Evolutionary conservation across 1,140 invertebrate species (phyloP).

Genomic region (Elysia chlorotica): DNA sequence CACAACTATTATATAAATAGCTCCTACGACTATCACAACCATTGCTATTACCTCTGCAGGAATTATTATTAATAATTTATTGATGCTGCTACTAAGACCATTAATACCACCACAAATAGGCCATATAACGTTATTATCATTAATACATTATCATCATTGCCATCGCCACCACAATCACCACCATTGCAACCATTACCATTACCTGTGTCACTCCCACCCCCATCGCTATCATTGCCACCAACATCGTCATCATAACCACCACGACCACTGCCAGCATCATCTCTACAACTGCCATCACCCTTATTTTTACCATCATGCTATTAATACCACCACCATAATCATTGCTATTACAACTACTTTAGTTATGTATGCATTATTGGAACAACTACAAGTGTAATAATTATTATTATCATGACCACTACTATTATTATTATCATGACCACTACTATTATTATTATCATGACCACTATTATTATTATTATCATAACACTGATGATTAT

Average conservation of each 20-base stretch:
- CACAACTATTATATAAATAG: too few relatives aligned
- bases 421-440: too few relatives aligned
- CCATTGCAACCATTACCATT: neutral
- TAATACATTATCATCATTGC: too few relatives aligned
- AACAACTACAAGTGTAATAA: too few relatives aligned
- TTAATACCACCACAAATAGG: neutral
- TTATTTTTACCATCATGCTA: neutral
- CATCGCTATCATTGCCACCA: neutral
- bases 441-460: too few relatives aligned
- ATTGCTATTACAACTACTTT: constrained; percentile 5
- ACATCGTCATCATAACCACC: neutral
- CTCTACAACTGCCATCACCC: neutral
- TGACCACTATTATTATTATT: too few relatives aligned
- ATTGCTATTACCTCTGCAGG: neutral
- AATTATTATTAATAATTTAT: neutral
- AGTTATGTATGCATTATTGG: constrained; percentile 3
- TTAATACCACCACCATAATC: neutral
- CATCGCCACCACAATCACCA: neutral
- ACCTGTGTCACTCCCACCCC: neutral
- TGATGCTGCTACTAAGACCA: neutral
- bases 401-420: too few relatives aligned
- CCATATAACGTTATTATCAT: too few relatives aligned
- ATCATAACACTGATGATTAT: too few relatives aligned
- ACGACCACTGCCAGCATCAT: neutral
- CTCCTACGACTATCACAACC: too few relatives aligned